These are phyloP conservation scores for Xiphorhynchus elegans DNA, from an alignment of 2,113 vertebrate genomes.

Conservation along the genomic window DNA sequence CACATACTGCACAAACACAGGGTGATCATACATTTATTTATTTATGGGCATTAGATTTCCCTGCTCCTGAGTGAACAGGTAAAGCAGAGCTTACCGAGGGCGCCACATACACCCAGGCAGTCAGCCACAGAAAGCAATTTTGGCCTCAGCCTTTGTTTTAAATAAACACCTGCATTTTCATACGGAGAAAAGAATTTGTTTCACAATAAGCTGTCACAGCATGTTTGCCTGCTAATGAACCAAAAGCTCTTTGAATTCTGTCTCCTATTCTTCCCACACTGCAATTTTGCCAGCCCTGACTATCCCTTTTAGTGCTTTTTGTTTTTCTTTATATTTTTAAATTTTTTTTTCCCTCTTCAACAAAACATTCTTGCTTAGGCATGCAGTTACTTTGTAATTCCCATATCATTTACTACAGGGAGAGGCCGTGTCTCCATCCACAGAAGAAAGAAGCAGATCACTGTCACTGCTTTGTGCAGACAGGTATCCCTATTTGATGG, in stretches of 20 bases:
- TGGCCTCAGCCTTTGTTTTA: conserved; percentile 26
- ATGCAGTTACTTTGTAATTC: neutral
- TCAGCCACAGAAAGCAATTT: conserved; percentile 37
- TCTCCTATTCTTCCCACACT: conserved; percentile 1
- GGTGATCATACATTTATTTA: neutral
- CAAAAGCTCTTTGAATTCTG: conserved; percentile 34
- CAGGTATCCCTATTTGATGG: neutral
- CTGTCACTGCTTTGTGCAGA: neutral
- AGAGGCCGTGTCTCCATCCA: neutral
- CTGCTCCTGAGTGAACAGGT: neutral
- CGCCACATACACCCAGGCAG: neutral
- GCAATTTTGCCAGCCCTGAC: neutral
- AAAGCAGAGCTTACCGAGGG: neutral
- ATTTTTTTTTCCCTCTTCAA: neutral
- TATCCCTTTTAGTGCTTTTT: neutral
- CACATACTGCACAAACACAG: neutral
- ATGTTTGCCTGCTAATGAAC: conserved; percentile 45
- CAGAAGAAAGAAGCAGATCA: neutral
- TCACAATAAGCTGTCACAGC: conserved; percentile 53
- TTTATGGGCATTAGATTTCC: neutral
- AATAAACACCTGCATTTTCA: conserved; percentile 53
- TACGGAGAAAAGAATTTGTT: conserved; percentile 39
- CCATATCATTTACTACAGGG: neutral
- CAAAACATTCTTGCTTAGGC: neutral
- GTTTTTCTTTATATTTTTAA: neutral